Percentiles rank a stretch among this genome's conserved stretches.
These are phyloP conservation scores for Yponomeuta malinellus DNA, from an alignment of 2,888 invertebrate species.

Conservation along the genomic window DNA sequence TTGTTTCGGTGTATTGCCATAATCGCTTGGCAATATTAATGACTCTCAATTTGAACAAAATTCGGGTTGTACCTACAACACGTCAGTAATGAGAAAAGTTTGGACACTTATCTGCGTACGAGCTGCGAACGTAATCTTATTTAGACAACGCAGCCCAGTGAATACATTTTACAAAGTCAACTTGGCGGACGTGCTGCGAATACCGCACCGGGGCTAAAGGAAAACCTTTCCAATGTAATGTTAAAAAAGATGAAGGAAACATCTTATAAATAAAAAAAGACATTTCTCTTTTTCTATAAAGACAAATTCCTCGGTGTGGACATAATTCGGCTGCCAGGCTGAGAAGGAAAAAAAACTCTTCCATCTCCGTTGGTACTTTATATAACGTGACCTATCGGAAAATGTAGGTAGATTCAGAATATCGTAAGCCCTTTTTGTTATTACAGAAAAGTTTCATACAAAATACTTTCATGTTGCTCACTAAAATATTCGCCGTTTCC, in stretches of 20 bases:
- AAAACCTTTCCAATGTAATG: conserved; percentile 9
- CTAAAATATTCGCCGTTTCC: neutral
- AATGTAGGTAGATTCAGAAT: neutral
- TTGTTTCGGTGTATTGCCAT: too few relatives aligned
- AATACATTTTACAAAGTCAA: conserved; percentile 12
- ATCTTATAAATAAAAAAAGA: neutral
- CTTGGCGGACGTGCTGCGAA: conserved; percentile 6
- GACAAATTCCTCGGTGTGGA: neutral
- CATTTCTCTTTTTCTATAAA: neutral
- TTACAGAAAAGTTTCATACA: neutral
- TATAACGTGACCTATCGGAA: neutral
- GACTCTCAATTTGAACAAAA: neutral
- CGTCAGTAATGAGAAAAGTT: conserved; percentile 10
- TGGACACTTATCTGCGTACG: neutral
- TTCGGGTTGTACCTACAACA: neutral
- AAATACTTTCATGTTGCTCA: neutral
- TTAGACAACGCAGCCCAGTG: neutral
- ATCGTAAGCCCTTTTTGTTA: neutral
- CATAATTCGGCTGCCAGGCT: neutral
- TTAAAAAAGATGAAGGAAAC: neutral
- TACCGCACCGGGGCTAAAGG: neutral
- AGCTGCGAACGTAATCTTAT: conserved; percentile 6
- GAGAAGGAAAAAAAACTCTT: neutral
- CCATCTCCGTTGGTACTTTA: neutral
- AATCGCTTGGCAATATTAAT: too few relatives aligned